Percentiles rank a stretch among this genome's conserved stretches.
phyloP scores from a whole-genome alignment of 2,113 vertebrate species.

The Callionymus lyra region DNA sequence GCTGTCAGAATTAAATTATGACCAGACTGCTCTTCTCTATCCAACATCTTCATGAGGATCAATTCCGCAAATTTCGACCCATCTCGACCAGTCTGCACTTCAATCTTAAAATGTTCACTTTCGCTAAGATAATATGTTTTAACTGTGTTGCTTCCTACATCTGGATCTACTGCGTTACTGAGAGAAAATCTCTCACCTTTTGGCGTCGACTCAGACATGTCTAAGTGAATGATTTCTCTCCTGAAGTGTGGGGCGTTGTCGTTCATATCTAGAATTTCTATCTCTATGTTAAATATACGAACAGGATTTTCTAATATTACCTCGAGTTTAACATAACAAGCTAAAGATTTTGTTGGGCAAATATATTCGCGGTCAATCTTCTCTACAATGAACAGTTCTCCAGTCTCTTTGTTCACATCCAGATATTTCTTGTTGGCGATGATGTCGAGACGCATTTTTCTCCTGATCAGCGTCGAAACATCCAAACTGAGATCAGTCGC shows the following conservation, averaged over 20 bases:
- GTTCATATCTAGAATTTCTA: conserved; percentile 56
- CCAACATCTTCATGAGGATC: conserved; percentile 30
- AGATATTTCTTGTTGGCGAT: conserved; percentile 56
- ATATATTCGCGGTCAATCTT: conserved; percentile 66
- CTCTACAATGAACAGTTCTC: conserved; percentile 61
- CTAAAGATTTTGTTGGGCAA: conserved; percentile 19
- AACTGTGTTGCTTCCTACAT: conserved; percentile 40
- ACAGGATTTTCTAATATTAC: conserved; percentile 58
- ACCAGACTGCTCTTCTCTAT: conserved; percentile 41
- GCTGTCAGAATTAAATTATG: conserved; percentile 48
- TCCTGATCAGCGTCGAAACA: conserved; percentile 37
- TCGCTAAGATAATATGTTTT: conserved; percentile 49
- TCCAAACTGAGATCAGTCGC: conserved; percentile 65
- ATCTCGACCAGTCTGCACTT: conserved; percentile 44
- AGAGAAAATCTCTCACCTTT: conserved; percentile 56
- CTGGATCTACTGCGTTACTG: conserved; percentile 53
- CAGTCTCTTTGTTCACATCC: conserved; percentile 70
- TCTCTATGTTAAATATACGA: conserved; percentile 63
- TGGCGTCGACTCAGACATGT: conserved; percentile 38
- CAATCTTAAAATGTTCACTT: conserved; percentile 42
- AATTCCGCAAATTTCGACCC: conserved; percentile 33
- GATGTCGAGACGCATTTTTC: conserved; percentile 48
- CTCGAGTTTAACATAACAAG: conserved; percentile 61
- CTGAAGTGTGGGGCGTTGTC: conserved; percentile 59
- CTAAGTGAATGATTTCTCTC: conserved; percentile 58